Conservation (phyloP, 1,140 invertebrate genomes). For the Piezodorus guildinii region DNA sequence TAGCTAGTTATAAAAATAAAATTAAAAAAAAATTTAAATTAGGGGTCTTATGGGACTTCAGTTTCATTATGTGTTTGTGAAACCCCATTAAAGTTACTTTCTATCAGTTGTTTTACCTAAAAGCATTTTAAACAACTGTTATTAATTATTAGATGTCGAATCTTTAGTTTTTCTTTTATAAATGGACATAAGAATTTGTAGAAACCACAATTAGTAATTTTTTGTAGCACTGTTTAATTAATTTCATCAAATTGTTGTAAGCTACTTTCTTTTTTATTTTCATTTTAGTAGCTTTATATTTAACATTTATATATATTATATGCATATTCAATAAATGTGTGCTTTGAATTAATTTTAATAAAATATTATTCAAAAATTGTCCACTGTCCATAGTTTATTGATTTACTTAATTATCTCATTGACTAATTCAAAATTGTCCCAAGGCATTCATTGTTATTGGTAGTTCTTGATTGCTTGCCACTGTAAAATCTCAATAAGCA, state of each 20-base stretch:
- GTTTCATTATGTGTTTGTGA: no score
- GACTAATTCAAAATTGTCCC: conserved; percentile 17
- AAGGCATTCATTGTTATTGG: conserved; percentile 8
- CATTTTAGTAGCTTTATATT: conserved; percentile 11
- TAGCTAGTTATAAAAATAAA: no score
- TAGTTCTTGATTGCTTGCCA: conserved; percentile 4
- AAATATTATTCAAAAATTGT: conserved; percentile 15
- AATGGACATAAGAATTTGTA: not conserved
- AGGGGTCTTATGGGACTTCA: no score
- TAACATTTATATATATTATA: not conserved
- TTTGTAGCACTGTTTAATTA: conserved; percentile 5
- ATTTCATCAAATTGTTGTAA: not conserved
- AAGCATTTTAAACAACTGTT: no score
- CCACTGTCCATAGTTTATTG: conserved; percentile 15
- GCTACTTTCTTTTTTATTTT: conserved; percentile 12
- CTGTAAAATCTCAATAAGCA: not conserved
- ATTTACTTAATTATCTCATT: not conserved
- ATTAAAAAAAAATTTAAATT: no score
- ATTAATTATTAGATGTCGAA: no score
- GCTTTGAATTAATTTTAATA: conserved; percentile 9
- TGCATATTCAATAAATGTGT: conserved; percentile 13
- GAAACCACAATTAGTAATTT: not conserved
- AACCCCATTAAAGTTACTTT: no score
- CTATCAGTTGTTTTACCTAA: no score
- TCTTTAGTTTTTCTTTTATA: no score